A percentile compares a stretch with the other conserved stretches of the same genome.
phyloP scores from a whole-genome alignment of 2,113 vertebrate genomes.

The Petroica traversi region DNA sequence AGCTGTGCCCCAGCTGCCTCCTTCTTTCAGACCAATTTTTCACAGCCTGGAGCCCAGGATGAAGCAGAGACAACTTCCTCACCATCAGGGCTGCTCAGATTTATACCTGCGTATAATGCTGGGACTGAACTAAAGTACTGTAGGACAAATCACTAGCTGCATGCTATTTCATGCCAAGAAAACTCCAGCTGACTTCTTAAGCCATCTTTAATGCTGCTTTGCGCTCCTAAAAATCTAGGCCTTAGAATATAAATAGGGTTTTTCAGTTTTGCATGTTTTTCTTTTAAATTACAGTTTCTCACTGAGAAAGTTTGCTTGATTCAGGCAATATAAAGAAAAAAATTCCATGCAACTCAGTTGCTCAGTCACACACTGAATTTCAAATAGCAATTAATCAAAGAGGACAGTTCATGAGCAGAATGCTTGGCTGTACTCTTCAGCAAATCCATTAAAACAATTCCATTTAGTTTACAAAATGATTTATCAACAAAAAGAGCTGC shows the following conservation, averaged over 20 bases:
- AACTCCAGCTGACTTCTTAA: neutral
- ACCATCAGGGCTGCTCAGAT: neutral
- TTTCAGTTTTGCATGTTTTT: neutral
- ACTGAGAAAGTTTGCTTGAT: conserved; percentile 13
- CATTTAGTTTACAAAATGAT: neutral
- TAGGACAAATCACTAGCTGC: neutral
- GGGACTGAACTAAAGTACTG: neutral
- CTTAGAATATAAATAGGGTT: neutral
- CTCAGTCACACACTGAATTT: conserved; percentile 17
- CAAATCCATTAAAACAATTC: neutral
- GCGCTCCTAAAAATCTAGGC: neutral
- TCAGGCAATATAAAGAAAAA: neutral
- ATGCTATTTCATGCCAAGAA: neutral
- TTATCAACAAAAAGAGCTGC: neutral
- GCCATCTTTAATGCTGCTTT: neutral
- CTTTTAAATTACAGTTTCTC: neutral
- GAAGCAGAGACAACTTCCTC: neutral
- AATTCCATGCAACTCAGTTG: neutral
- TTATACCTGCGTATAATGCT: neutral
- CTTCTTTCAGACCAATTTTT: neutral
- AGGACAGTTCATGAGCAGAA: neutral
- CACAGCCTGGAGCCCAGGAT: neutral
- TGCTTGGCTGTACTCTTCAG: neutral
- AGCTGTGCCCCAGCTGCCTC: neutral
- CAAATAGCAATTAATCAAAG: neutral